Percentiles rank a stretch among this genome's conserved stretches.
These are phyloP conservation scores for Hozukius guyotensis DNA, from an alignment of 2,797 vertebrate genomes.

Conservation along the genomic window DNA sequence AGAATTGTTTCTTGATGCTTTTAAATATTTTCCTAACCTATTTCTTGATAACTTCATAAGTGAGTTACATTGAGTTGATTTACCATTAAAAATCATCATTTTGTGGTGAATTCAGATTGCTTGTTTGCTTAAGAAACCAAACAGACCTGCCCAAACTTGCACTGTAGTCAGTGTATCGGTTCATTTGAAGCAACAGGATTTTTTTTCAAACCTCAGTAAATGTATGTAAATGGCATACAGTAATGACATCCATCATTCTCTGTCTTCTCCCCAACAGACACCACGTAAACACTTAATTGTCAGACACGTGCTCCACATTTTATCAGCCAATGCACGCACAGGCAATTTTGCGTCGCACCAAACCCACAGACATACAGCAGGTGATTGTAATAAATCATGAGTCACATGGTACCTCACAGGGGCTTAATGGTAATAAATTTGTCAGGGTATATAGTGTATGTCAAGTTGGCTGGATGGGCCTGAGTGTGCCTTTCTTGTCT, in stretches of 20 bases:
- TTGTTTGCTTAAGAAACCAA: constrained; percentile 7
- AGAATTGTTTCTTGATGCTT: neutral
- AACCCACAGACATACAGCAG: constrained; percentile 44
- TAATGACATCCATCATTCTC: constrained; percentile 39
- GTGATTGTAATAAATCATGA: constrained; percentile 67
- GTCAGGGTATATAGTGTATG: constrained; percentile 32
- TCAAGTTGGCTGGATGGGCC: constrained; percentile 53
- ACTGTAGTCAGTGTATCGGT: neutral
- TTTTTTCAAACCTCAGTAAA: constrained; percentile 20
- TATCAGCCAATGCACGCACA: constrained; percentile 35
- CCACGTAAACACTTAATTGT: constrained; percentile 39
- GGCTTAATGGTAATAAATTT: constrained; percentile 70
- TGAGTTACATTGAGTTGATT: neutral
- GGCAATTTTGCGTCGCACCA: constrained; percentile 47
- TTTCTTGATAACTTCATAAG: neutral
- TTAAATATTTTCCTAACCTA: neutral
- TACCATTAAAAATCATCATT: neutral
- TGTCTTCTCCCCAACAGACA: constrained; percentile 16
- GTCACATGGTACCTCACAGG: constrained; percentile 41
- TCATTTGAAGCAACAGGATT: neutral
- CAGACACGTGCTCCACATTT: constrained; percentile 43
- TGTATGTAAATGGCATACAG: constrained; percentile 5
- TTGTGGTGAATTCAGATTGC: neutral
- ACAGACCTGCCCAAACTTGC: neutral
- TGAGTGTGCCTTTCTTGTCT: constrained; percentile 38